Conservation (phyloP, 2,797 vertebrate species). For the Manis javanica region DNA sequence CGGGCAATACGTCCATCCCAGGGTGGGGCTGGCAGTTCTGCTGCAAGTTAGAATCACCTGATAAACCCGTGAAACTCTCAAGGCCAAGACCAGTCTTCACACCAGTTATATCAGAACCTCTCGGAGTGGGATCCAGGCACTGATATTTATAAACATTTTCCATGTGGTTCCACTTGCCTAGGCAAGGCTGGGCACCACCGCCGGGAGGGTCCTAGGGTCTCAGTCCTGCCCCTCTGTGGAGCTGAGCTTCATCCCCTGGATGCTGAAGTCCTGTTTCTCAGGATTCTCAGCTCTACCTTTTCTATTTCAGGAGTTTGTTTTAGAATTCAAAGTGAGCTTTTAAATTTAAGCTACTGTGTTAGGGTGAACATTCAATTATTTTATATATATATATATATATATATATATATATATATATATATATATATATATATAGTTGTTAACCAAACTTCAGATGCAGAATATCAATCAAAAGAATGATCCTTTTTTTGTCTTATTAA, state of each 20-base stretch:
- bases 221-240: not conserved
- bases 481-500: not conserved
- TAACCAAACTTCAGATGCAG: not conserved
- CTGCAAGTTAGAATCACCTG: not conserved
- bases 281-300: not conserved
- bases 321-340: not conserved
- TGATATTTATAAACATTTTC: not conserved
- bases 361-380: not conserved
- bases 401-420: too few species aligned
- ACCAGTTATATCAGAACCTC: not conserved
- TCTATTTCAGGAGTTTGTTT: constrained; percentile 10
- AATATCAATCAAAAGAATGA: not conserved
- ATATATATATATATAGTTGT: not conserved
- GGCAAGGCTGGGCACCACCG: not conserved
- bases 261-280: not conserved
- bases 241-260: not conserved
- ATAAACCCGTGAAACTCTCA: not conserved
- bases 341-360: not conserved
- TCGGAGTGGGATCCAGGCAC: not conserved
- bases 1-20: not conserved
- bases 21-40: not conserved
- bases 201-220: not conserved
- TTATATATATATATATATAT: too few species aligned
- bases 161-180: not conserved
- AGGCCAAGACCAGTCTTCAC: not conserved